These are phyloP conservation scores for Barypeithes pellucidus DNA, from an alignment of 2,888 invertebrate genomes.

Conservation along the genomic window DNA sequence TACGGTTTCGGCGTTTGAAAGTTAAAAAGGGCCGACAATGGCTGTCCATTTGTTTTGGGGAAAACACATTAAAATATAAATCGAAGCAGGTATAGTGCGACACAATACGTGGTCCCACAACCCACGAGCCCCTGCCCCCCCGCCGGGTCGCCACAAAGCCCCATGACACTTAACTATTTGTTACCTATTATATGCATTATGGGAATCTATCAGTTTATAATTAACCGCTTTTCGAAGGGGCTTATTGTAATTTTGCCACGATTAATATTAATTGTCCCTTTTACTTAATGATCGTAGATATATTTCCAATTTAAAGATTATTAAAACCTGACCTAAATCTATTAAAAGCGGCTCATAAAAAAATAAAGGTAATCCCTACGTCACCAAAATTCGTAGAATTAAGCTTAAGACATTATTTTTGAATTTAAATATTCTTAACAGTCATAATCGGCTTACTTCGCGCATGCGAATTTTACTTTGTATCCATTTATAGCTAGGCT, in stretches of 20 bases:
- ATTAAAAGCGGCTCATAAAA: constrained; percentile 19
- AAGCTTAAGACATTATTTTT: no score
- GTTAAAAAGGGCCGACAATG: constrained; percentile 68
- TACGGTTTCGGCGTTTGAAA: constrained; percentile 67
- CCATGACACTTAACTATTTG: constrained; percentile 70
- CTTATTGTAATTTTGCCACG: constrained; percentile 62
- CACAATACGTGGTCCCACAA: constrained; percentile 69
- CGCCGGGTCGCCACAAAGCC: constrained; percentile 66
- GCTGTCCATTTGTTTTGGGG: constrained; percentile 70
- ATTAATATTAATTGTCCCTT: constrained; percentile 55
- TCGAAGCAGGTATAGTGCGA: constrained; percentile 69
- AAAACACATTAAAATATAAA: constrained; percentile 71
- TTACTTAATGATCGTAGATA: constrained; percentile 44
- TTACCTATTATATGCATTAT: constrained; percentile 68
- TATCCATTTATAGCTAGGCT: no score
- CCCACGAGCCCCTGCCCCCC: constrained; percentile 65
- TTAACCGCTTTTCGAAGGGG: constrained; percentile 65
- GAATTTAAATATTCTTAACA: no score
- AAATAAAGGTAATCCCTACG: not conserved
- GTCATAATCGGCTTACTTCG: no score
- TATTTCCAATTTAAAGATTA: constrained; percentile 43
- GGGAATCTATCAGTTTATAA: constrained; percentile 69
- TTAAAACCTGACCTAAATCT: constrained; percentile 27
- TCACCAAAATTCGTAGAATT: not conserved
- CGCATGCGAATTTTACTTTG: no score